Base-by-base conservation (phyloP, 2,888 invertebrate species). In the Cataglyphis livida region DNA sequence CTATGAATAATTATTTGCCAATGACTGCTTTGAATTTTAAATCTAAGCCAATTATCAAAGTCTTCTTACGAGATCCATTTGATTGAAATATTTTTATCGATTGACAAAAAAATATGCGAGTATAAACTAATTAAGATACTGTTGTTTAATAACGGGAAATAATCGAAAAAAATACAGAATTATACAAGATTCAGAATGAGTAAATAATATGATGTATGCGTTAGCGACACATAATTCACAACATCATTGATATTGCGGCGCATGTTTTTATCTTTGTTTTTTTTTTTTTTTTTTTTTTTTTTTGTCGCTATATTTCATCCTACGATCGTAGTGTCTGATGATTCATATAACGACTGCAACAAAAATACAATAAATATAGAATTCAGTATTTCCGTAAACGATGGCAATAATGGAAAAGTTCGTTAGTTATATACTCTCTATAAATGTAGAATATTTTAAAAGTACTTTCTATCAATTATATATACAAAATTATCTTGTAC, bases 301-400 rank as follows among this genome's bases (percentile, higher is more conserved):
- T 70, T 44, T 44, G 18, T 44, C 44, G 21, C 70, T 35, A 25
- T 79, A 41, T 61, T 70, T 79, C 48, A 79, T 71, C 12, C 35
- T 25, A 35, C 57, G 32, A 70, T 70, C 59, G 70, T 70, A 78
- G 41, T 59, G 57, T 48, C 44, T 59, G 71, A 61, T 79, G 44
- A 35, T 35, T 70, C 59, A 70, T 59, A 61, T 79, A 79, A 79
- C 71, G 44, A 57, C 54, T 76, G 57, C 21, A 68, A 71, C 71
- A 25, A 71, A 70, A 79, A 79, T 79, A 71, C 70, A 79, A 79
- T 79, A 79, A 79, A 79, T 71, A 61, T 71, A 48, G 78, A 61
- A 48, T 57, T 79, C 18, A 38, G 35, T 71, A 79, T 71, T 71
- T 71, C 59, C 44, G 35, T 48, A 68, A 57, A 68, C 68, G 57